Percentiles rank a stretch among this genome's conserved stretches.
Conservation (phyloP, 2,113 vertebrate genomes). For the Thymallus thymallus region DNA sequence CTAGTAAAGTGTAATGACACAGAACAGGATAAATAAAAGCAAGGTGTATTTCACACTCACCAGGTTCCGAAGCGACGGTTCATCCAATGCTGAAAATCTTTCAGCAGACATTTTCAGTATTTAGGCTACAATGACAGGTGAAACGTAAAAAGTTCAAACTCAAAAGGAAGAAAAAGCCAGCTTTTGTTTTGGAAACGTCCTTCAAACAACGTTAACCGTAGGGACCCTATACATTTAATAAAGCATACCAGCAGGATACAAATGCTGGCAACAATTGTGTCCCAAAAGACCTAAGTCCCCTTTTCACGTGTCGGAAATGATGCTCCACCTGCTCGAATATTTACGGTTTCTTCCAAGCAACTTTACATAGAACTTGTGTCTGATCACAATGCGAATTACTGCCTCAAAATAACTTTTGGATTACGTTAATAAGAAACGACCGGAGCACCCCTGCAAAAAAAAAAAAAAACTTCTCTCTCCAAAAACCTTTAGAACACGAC, state of each 20-base stretch:
- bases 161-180: neutral
- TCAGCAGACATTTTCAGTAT: slow-evolving; percentile 59
- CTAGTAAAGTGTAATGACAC: too few species aligned
- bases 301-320: neutral
- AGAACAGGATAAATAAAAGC: slow-evolving; percentile 20
- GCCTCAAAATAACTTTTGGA: neutral
- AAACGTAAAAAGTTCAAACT: neutral
- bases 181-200: neutral
- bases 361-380: neutral
- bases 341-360: neutral
- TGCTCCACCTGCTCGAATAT: slow-evolving; percentile 51
- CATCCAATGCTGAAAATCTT: slow-evolving; percentile 67
- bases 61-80: slow-evolving; percentile 69
- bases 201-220: neutral
- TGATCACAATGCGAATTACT: neutral
- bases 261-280: neutral
- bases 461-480: too few species aligned
- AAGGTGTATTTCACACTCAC: slow-evolving; percentile 48
- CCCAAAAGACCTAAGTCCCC: neutral
- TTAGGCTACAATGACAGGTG: neutral
- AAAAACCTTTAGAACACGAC: neutral
- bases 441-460: too few species aligned
- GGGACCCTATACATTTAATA: neutral
- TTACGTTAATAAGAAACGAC: neutral
- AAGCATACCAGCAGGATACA: neutral